Evolutionary conservation across 2,888 invertebrate genomes (phyloP).

Genomic region (Sylvicola cinctus): DNA sequence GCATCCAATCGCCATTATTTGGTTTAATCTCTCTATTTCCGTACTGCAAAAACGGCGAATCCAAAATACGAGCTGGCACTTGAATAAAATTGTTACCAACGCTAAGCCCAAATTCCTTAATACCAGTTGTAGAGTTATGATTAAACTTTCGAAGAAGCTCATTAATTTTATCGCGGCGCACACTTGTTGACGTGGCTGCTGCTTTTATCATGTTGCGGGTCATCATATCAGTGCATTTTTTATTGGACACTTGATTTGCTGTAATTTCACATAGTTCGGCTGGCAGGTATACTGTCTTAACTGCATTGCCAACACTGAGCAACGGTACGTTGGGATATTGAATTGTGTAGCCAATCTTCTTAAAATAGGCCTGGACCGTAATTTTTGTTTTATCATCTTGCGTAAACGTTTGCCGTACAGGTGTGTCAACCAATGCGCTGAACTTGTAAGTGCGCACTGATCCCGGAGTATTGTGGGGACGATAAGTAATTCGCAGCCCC

Average conservation of each 20-base stretch:
- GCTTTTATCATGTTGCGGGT: constrained; percentile 68
- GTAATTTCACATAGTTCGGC: constrained; percentile 63
- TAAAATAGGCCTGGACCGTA: constrained; percentile 22
- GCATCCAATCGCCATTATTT: constrained; percentile 2
- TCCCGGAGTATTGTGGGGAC: neutral
- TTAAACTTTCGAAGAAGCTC: constrained; percentile 19
- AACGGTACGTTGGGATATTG: constrained; percentile 54
- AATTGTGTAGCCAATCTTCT: constrained; percentile 3
- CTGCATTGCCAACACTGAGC: constrained; percentile 55
- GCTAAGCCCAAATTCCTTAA: constrained; percentile 63
- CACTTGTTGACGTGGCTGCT: constrained; percentile 63
- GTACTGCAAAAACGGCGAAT: constrained; percentile 54
- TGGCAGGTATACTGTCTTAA: constrained; percentile 57
- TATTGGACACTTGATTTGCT: constrained; percentile 47
- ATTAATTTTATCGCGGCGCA: constrained; percentile 61
- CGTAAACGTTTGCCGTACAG: constrained; percentile 23
- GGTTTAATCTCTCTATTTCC: constrained; percentile 11
- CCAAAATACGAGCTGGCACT: constrained; percentile 57
- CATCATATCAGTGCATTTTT: constrained; percentile 66
- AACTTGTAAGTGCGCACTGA: neutral
- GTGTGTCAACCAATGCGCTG: constrained; percentile 11
- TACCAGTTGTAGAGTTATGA: constrained; percentile 26
- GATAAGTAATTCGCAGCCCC: constrained; percentile 15
- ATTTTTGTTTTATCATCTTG: constrained; percentile 11
- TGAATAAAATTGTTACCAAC: constrained; percentile 53